Evolutionary conservation across 2,888 invertebrate species (phyloP), one percentile per base, ranked within the genome.

Genomic region (Mesorhabditis spiculigera): DNA sequence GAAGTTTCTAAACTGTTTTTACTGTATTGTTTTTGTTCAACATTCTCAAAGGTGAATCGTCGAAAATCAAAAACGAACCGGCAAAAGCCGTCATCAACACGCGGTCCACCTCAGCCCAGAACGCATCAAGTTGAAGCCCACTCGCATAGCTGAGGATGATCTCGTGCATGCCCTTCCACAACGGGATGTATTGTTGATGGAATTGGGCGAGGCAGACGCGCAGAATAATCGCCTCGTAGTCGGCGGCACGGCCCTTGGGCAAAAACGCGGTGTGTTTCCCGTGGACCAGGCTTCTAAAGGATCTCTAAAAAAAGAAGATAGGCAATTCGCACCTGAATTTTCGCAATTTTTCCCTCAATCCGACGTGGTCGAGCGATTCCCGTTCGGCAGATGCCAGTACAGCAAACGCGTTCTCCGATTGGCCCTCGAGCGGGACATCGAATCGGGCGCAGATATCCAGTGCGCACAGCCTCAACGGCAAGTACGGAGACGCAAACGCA

Each of bases 91-190:
- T 28, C 28, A 28, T 28, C 71, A 82, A 68, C 62, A 73, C 71
- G 8, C 63, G 58, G 13, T 63, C 74, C 73, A 86, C 85, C 4
- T 87, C 74, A 5, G 79, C 77, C 88, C 88, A 89, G 81, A 88
- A 88, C 63, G 43, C 79, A 78, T 71, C 84, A 45, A 77, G 71
- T 43, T 77, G 66, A 77, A 82, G 75, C 16, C 73, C 77, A 4
- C 72, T 89, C 0, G 93, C 92, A 85, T 92, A 92, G 0, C 91
- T 70, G 4, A 63, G 90, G 65, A 95, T 90, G 62, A 94, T 89
- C 82, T 92, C 90, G 16, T 90, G 88, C 0, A 92, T 89, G 0
- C 94, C 93, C 74, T 92, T 91, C 95, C 95, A 95, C 0, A 96
- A 86, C 13, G 93, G 88, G 79, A 92, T 92, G 83, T 96, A 95